Conservation (phyloP, 2,113 vertebrate genomes). For the Ophthalmolycus amberensis region DNA sequence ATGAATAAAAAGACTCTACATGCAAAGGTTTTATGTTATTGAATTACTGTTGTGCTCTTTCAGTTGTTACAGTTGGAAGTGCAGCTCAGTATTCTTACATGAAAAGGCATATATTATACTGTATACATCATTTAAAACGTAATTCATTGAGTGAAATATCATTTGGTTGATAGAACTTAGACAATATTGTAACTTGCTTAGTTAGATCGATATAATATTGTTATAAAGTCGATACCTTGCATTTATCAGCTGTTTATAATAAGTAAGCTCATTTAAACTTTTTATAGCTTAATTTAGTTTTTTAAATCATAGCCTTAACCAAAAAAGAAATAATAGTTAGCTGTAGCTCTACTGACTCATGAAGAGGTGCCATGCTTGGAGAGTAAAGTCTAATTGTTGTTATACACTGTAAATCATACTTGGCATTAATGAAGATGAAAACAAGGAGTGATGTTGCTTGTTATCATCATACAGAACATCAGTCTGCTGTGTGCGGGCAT, state of each 20-base stretch:
- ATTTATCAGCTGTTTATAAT: background rate
- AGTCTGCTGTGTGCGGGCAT: constrained; percentile 34
- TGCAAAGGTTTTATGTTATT: background rate
- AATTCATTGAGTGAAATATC: background rate
- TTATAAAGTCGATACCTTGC: background rate
- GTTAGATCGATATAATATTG: background rate
- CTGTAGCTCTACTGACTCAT: background rate
- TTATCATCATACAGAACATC: constrained; percentile 19
- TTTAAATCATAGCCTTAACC: background rate
- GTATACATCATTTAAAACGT: background rate
- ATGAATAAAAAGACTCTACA: constrained; percentile 6
- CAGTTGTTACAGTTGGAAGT: constrained; percentile 20
- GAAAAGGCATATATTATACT: background rate
- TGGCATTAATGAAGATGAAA: constrained; percentile 14
- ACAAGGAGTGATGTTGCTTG: constrained; percentile 9
- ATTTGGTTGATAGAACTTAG: background rate
- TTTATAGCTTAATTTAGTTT: background rate
- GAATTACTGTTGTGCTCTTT: constrained; percentile 45
- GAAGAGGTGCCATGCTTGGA: background rate
- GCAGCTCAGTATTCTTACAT: background rate
- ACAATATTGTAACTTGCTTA: background rate
- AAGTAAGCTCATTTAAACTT: background rate
- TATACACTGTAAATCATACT: constrained; percentile 4
- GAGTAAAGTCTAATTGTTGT: background rate
- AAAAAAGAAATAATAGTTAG: constrained; percentile 5